Evolutionary conservation across 1,140 invertebrate species (phyloP).

Genomic region (Dinothrombium tinctorium): DNA sequence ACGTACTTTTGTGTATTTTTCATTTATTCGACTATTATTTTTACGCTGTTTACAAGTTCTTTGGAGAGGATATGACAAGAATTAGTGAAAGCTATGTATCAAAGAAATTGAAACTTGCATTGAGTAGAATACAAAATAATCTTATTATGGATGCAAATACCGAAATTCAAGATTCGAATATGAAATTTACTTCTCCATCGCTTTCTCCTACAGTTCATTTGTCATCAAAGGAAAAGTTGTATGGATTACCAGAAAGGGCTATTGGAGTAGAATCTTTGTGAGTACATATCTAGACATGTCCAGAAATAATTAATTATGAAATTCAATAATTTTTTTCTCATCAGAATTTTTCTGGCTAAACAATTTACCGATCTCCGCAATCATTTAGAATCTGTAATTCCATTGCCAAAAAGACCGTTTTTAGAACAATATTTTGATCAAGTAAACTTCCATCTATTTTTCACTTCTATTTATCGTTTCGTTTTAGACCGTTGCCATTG

Average conservation of each 20-base stretch:
- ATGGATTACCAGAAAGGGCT: conserved; percentile 56
- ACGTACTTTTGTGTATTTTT: conserved; percentile 68
- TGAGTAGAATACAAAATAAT: too few species aligned
- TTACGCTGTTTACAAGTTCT: conserved; percentile 48
- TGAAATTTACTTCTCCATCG: conserved; percentile 31
- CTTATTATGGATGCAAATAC: conserved; percentile 11
- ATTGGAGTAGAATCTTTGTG: conserved; percentile 70
- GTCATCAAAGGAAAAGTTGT: conserved; percentile 39
- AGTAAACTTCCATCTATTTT: conserved; percentile 7
- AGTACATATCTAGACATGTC: conserved; percentile 13
- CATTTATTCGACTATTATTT: conserved; percentile 82
- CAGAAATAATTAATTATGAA: conserved; percentile 1
- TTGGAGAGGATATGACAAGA: conserved; percentile 37
- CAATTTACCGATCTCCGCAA: conserved; percentile 59
- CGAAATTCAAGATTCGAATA: too few species aligned
- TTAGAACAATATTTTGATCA: conserved; percentile 3
- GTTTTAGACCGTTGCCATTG: conserved; percentile 38
- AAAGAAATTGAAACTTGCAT: not conserved
- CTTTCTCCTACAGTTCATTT: conserved; percentile 46
- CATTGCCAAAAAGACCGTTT: not conserved
- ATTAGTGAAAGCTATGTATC: conserved; percentile 10
- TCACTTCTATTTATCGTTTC: conserved; percentile 16
- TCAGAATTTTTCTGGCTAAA: conserved; percentile 50
- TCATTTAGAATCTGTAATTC: conserved; percentile 44
- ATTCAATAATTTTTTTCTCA: conserved; percentile 12